phyloP scores from a whole-genome alignment of 2,113 vertebrate genomes.

The Dissostichus mawsoni region DNA sequence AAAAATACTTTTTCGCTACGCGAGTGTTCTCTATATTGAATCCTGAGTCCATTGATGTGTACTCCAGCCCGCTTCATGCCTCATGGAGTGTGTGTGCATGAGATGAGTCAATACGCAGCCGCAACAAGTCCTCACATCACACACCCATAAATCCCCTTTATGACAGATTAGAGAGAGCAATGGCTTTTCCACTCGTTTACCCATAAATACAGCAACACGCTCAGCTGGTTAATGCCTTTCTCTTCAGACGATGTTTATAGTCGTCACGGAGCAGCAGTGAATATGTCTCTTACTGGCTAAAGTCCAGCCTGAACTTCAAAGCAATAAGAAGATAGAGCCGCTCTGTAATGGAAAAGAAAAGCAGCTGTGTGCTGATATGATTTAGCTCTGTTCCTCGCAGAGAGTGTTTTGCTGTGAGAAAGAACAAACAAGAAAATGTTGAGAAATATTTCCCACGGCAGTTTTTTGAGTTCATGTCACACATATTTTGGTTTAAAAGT shows the following conservation, averaged over 20 bases:
- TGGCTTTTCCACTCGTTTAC: conserved; percentile 77
- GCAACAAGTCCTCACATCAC: conserved; percentile 68
- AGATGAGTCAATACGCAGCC: conserved; percentile 69
- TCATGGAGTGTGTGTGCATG: conserved; percentile 51
- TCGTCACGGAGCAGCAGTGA: conserved; percentile 70
- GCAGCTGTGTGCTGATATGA: conserved; percentile 69
- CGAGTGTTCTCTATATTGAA: not conserved
- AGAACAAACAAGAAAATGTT: conserved; percentile 50
- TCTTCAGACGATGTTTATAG: conserved; percentile 74
- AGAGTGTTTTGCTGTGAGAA: conserved; percentile 45
- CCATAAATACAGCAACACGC: conserved; percentile 78
- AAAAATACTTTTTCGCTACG: not conserved
- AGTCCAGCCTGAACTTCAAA: conserved; percentile 67
- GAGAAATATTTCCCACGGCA: conserved; percentile 58
- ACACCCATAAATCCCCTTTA: conserved; percentile 74
- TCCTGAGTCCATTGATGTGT: conserved; percentile 22
- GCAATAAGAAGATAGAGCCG: conserved; percentile 60
- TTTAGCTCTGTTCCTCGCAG: conserved; percentile 55
- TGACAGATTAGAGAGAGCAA: conserved; percentile 77
- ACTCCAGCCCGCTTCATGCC: conserved; percentile 30
- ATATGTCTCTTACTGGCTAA: conserved; percentile 67
- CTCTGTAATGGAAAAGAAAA: conserved; percentile 70
- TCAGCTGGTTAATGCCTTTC: conserved; percentile 72
- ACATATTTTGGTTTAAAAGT: conserved; percentile 49
- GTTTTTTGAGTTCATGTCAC: conserved; percentile 48